Conservation (phyloP, 2,797 vertebrate genomes). For the Ptychobarbus kaznakovi region DNA sequence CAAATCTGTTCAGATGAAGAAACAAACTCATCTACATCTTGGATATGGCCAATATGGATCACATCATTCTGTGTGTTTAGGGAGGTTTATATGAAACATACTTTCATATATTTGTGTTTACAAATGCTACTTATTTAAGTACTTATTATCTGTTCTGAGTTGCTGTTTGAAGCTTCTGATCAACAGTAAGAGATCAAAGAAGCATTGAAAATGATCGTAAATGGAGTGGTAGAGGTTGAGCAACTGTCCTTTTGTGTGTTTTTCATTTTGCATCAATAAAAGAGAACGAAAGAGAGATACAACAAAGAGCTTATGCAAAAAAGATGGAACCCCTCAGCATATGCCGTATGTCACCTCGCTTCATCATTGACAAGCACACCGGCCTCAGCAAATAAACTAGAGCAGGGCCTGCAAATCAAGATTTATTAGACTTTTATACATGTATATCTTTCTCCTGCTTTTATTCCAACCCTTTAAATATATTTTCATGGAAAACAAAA, state of each 20-base stretch:
- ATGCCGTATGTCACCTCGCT: slow-evolving; percentile 68
- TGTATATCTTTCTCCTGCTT: slow-evolving; percentile 54
- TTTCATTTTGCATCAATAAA: slow-evolving; percentile 48
- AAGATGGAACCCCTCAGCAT: slow-evolving; percentile 59
- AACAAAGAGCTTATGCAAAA: slow-evolving; percentile 47
- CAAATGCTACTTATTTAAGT: not conserved
- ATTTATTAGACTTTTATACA: slow-evolving; percentile 69
- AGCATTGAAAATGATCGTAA: slow-evolving; percentile 7
- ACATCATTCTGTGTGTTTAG: not conserved
- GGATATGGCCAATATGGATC: not conserved
- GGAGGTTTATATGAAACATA: not conserved
- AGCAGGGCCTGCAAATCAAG: slow-evolving; percentile 67
- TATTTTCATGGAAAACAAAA: slow-evolving; percentile 58
- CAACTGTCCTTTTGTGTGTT: slow-evolving; percentile 56
- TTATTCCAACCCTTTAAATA: slow-evolving; percentile 46
- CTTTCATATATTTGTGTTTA: not conserved
- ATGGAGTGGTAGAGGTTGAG: slow-evolving; percentile 24
- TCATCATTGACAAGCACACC: slow-evolving; percentile 71
- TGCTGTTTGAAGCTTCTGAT: not conserved
- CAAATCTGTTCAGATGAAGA: not conserved
- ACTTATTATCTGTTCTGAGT: not conserved
- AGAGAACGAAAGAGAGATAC: slow-evolving; percentile 19
- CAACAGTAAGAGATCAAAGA: slow-evolving; percentile 5
- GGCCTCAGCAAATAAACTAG: slow-evolving; percentile 67
- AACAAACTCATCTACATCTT: not conserved